phyloP scores from a whole-genome alignment of 1,140 invertebrate genomes.

The Achroia grisella region DNA sequence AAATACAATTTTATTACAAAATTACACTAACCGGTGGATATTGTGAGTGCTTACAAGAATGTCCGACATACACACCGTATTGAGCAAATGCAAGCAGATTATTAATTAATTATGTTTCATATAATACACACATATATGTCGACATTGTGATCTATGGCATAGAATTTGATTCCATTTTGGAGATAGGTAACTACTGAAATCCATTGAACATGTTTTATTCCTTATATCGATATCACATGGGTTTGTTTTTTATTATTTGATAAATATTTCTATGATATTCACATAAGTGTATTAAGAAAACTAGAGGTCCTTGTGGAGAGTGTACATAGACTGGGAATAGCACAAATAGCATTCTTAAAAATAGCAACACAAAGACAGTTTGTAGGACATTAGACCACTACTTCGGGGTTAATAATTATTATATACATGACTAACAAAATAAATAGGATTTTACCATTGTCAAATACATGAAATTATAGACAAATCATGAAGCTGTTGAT shows the following conservation, averaged over 20 bases:
- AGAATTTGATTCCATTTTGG: slow-evolving; percentile 15
- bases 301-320: too few species aligned
- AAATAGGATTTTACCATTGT: too few species aligned
- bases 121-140: not conserved
- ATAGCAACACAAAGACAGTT: too few species aligned
- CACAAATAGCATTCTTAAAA: too few species aligned
- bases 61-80: slow-evolving; percentile 28
- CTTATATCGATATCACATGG: slow-evolving; percentile 42
- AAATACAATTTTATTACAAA: slow-evolving; percentile 57
- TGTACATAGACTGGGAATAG: too few species aligned
- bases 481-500: too few species aligned
- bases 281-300: too few species aligned
- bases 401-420: too few species aligned
- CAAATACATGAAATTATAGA: too few species aligned
- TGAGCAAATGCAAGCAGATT: slow-evolving; percentile 66
- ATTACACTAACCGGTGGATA: slow-evolving; percentile 60
- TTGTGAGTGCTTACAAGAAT: slow-evolving; percentile 35
- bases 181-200: slow-evolving; percentile 45
- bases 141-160: slow-evolving; percentile 7
- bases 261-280: not conserved
- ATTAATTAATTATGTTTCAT: too few species aligned
- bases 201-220: slow-evolving; percentile 26
- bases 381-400: too few species aligned
- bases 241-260: slow-evolving; percentile 18
- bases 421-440: too few species aligned